Evolutionary conservation across 2,797 vertebrate species (phyloP), one percentile per base, ranked within the genome.

Genomic region (Tragelaphus eurycerus): DNA sequence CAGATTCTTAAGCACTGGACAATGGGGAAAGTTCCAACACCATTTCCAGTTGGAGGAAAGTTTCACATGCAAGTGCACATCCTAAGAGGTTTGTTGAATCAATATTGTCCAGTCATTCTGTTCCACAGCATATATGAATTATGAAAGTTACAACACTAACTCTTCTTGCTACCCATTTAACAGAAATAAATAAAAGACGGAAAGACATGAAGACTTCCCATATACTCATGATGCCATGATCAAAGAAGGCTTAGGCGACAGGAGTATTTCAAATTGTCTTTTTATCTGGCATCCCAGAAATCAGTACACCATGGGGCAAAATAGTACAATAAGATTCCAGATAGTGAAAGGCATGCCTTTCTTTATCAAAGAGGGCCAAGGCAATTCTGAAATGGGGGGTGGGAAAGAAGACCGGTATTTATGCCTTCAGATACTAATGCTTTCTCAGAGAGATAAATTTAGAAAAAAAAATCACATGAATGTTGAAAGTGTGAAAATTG

Each of bases 381-480:
- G 84, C 29, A 67, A 67, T 91, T 91, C 60, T 93, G 55, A 93
- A 76, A 85, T 25, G n/a, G n/a, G 46, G 67, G 64, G 43, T 86
- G 25, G 50, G 48, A 89, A 89, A 64, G 62, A 86, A 85, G 90
- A 60, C 27, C 50, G 57, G 27, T 12, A 55, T 78, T 25, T 93
- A 88, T 67, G 57, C 71, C 85, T 86, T 93, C 85, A 82, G 55
- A 92, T 23, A 79, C 27, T 79, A 46, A 93, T 14, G 29, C 34
- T 91, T 92, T 91, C 34, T 96, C 74, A 95, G 84, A 78, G 8
- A 96, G 55, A 62, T 74, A 82, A 74, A 38, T 46, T 52, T 57
- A 87, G 78, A 85, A 86, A 91, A 91, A 89, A 55, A 55, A 71
- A 54, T 29, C 25, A 59, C 7, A 84, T 10, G 27, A 57, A 78